Conservation (phyloP, 2,797 vertebrate genomes). For the Dryobates pubescens region DNA sequence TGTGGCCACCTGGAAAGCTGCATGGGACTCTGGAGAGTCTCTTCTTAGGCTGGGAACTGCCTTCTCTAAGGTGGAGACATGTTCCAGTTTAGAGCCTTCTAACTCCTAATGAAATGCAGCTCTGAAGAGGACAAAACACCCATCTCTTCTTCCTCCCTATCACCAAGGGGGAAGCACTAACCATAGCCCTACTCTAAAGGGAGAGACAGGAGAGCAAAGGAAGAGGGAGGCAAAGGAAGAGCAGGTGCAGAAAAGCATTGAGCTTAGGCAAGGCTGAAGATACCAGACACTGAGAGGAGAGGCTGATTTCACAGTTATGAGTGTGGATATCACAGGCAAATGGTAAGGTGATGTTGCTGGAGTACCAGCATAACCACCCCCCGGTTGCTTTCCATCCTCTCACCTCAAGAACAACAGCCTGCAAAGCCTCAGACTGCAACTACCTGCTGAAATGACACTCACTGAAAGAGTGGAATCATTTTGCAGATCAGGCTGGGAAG, state of each 20-base stretch:
- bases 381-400: neutral
- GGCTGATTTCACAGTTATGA: neutral
- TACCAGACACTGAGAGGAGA: neutral
- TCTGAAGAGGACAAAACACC: neutral
- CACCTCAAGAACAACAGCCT: neutral
- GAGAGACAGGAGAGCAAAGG: neutral
- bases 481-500: neutral
- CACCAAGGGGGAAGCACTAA: neutral
- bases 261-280: neutral
- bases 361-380: neutral
- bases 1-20: neutral
- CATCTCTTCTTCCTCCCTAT: neutral
- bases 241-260: neutral
- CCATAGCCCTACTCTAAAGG: neutral
- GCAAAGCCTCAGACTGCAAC: neutral
- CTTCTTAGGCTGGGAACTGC: neutral
- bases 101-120: neutral
- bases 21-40: neutral
- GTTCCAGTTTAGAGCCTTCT: accelerated
- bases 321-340: neutral
- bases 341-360: neutral
- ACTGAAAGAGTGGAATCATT: neutral
- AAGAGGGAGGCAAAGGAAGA: neutral
- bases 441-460: neutral
- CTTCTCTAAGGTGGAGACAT: neutral